These are phyloP conservation scores for Drosophila setosimentum DNA, from an alignment of 2,888 invertebrate genomes.

Conservation along the genomic window DNA sequence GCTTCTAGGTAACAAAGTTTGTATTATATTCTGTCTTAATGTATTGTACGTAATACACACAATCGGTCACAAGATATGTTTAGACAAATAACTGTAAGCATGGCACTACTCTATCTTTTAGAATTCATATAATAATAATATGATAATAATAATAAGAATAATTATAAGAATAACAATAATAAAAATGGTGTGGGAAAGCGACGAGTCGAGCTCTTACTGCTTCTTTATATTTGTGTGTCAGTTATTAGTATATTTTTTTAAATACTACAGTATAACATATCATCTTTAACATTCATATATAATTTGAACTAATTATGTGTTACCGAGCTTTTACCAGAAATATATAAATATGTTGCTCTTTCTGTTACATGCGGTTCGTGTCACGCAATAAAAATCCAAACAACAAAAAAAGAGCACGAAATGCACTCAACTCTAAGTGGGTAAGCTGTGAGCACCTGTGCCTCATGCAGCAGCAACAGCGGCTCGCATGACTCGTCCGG, in stretches of 20 bases:
- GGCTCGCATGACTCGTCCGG: conserved; percentile 57
- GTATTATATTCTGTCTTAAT: background rate
- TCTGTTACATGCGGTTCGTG: conserved; percentile 12
- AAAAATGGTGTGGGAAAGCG: too few species aligned
- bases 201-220: too few species aligned
- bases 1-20: background rate
- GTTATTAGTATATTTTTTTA: background rate
- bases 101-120: too few species aligned
- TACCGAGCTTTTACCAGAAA: background rate
- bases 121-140: too few species aligned
- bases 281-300: background rate
- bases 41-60: too few species aligned
- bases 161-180: too few species aligned
- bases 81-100: too few species aligned
- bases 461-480: conserved; percentile 15
- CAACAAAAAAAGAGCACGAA: background rate
- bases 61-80: too few species aligned
- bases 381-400: conserved; percentile 12
- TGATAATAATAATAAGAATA: too few species aligned
- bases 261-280: background rate
- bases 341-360: background rate
- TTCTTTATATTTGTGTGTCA: background rate
- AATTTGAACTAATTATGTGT: background rate
- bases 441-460: conserved; percentile 38
- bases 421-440: conserved; percentile 12